Evolutionary conservation across 2,797 vertebrate species (phyloP).

Genomic region (Pteronotus mesoamericanus): DNA sequence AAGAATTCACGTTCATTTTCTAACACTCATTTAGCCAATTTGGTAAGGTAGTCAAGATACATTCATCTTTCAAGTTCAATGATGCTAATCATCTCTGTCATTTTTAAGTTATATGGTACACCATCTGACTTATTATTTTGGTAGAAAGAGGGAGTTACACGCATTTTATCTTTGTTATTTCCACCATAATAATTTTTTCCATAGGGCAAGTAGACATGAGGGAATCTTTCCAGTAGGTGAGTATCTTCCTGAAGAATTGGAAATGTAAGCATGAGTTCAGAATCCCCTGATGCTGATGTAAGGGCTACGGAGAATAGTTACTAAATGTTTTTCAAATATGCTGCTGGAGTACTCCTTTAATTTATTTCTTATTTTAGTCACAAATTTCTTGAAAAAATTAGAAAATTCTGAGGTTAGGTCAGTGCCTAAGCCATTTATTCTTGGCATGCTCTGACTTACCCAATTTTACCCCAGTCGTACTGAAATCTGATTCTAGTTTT

Average conservation of each 20-base stretch:
- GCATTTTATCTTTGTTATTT: not conserved
- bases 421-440: not conserved
- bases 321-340: not conserved
- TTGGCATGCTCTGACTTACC: not conserved
- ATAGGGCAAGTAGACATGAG: not conserved
- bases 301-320: not conserved
- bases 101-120: not conserved
- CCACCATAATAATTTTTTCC: not conserved
- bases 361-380: not conserved
- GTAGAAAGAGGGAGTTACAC: not conserved
- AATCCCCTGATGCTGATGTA: not conserved
- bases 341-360: not conserved
- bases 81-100: not conserved
- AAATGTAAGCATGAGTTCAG: not conserved
- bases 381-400: not conserved
- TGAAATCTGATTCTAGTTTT: not conserved
- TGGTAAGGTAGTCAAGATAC: not conserved
- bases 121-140: not conserved
- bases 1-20: not conserved
- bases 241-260: not conserved
- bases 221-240: not conserved
- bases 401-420: not conserved
- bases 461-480: not conserved
- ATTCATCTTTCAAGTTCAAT: conserved; percentile 8
- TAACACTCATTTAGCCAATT: conserved; percentile 10